phyloP scores from a whole-genome alignment of 2,888 invertebrate species.

The Ceramica pisi region DNA sequence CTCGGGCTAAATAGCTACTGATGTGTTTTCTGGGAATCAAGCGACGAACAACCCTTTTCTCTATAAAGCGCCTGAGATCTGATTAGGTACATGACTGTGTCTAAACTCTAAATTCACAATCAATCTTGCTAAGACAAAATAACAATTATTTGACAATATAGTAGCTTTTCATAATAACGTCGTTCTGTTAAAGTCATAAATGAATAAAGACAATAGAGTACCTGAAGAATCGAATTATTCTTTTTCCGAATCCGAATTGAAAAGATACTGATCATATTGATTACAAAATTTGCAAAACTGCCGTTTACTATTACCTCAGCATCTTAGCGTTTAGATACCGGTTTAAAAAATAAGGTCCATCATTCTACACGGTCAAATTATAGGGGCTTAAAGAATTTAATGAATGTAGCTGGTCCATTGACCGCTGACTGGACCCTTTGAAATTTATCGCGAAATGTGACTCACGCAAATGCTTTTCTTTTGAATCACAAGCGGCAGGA shows the following conservation, averaged over 20 bases:
- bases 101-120: neutral
- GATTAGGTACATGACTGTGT: neutral
- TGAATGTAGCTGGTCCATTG: conserved; percentile 68
- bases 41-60: neutral
- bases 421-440: conserved; percentile 71
- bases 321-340: conserved; percentile 22
- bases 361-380: conserved; percentile 29
- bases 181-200: neutral
- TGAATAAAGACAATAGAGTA: neutral
- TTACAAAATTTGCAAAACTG: conserved; percentile 27
- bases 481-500: conserved; percentile 76
- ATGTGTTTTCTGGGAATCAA: conserved; percentile 12
- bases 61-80: neutral
- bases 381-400: conserved; percentile 53
- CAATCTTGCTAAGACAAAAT: neutral
- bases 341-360: conserved; percentile 36
- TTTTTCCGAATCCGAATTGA: conserved; percentile 29
- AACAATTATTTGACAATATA: neutral
- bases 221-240: conserved; percentile 12
- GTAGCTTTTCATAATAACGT: neutral
- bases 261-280: conserved; percentile 11
- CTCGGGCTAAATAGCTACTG: neutral
- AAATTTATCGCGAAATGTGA: conserved; percentile 80
- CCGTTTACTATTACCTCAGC: conserved; percentile 9
- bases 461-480: conserved; percentile 81